Base-by-base conservation (phyloP, 2,113 vertebrate genomes). In the Calidris pugnax region DNA sequence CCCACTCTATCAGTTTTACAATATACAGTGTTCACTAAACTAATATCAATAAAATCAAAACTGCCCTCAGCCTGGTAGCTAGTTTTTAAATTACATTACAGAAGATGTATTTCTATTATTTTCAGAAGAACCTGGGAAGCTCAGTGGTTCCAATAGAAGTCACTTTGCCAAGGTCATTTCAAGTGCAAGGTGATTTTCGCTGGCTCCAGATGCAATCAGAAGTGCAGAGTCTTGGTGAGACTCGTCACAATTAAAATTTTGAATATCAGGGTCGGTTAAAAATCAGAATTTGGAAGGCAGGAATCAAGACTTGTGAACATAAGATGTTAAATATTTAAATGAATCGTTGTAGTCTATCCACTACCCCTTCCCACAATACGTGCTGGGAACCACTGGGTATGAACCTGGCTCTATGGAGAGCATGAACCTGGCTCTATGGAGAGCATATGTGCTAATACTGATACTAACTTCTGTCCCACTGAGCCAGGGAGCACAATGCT, bases 41-140 rank as follows among this genome's bases (percentile, higher is more conserved):
- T 97, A 94, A 87, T 88, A 89, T 68, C 90, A 95, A 81, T 95
- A 90, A 94, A 96, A 92, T 94, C 95, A 66, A 76, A 95, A 96
- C 87, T 93, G 71, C 91, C 72, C 63, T 95, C 90, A 85, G 11
- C 69, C 62, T 95, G 56, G 72, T 75, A 95, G 79, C 88, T 87
- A 50, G 66, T 83, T 96, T 56, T 94, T 93, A 89, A 83, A 94
- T 82, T 92, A 93, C 64, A 81, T 75, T 85, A 93, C 17, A 60
- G 66, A 62, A 97, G 88, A 85, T 89, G 67, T 72, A 93, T 95
- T 96, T 93, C 85, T 93, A 14, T 93, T 88, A 60, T 94, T 91
- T 89, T 43, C 78, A 90, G 76, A 50, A 68, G 77, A 92, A 87
- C 48, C 55, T 67, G 56, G 43, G 41, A 85, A 93, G 85, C 51